Evolutionary conservation across 2,888 invertebrate genomes (phyloP).

Genomic region (Cryptus armator): DNA sequence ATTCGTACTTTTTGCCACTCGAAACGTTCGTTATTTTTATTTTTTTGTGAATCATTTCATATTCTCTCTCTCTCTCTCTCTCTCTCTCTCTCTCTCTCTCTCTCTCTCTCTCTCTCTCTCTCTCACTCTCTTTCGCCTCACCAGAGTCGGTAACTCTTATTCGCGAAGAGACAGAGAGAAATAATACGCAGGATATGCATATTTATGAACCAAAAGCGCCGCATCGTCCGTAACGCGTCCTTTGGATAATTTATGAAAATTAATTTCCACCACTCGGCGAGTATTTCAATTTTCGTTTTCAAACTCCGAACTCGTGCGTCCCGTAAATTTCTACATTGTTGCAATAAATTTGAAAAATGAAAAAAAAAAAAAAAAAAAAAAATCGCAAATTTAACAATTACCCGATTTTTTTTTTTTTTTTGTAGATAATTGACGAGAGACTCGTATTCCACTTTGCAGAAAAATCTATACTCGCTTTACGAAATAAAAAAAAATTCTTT

Average conservation of each 20-base stretch:
- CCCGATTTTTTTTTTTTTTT: too few relatives aligned
- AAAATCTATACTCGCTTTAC: too few relatives aligned
- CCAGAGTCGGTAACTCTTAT: neutral
- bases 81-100: constrained; percentile 24
- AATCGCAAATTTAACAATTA: too few relatives aligned
- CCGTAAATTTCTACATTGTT: neutral
- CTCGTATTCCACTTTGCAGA: too few relatives aligned
- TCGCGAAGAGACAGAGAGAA: neutral
- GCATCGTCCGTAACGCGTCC: neutral
- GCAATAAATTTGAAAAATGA: neutral
- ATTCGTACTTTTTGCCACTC: constrained; percentile 29
- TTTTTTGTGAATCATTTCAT: constrained; percentile 37
- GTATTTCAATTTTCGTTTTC: constrained; percentile 31
- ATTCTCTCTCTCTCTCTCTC: constrained; percentile 30
- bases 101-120: constrained; percentile 34
- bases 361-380: too few relatives aligned
- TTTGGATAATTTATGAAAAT: constrained; percentile 38
- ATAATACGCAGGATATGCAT: constrained; percentile 12
- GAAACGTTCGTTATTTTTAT: constrained; percentile 45
- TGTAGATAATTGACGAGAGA: too few relatives aligned
- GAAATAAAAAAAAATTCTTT: too few relatives aligned
- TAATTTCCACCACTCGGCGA: too few relatives aligned
- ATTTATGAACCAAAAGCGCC: constrained; percentile 24
- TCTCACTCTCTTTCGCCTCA: constrained; percentile 22
- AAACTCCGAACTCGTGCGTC: neutral